phyloP scores from a whole-genome alignment of 2,113 vertebrate species.

The Crypturellus undulatus region DNA sequence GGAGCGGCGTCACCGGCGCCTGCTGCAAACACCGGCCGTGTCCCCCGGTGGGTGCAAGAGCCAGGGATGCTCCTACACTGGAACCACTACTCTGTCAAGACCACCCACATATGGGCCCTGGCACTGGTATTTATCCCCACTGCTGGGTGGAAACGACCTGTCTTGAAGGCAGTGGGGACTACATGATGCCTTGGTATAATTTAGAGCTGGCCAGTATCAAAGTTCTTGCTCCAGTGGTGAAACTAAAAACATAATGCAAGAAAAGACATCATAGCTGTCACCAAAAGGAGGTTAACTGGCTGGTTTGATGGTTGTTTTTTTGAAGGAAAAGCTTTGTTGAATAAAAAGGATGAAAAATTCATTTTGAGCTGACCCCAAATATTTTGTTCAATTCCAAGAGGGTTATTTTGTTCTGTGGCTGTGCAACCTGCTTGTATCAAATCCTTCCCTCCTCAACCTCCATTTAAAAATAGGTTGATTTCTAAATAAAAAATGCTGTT shows the following conservation, averaged over 20 bases:
- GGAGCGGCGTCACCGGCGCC: too few species aligned
- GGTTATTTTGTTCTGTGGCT: neutral
- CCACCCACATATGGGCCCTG: too few species aligned
- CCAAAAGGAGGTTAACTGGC: slow-evolving; percentile 14
- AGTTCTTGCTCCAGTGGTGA: neutral
- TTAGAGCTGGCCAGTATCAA: neutral
- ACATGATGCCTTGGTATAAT: neutral
- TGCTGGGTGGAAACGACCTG: neutral
- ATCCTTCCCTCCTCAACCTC: neutral
- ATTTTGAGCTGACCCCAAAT: slow-evolving; percentile 16
- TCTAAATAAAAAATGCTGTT: slow-evolving; percentile 49
- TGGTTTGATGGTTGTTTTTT: neutral
- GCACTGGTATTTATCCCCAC: rapidly evolving
- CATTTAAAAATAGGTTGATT: slow-evolving; percentile 35
- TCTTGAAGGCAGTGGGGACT: neutral
- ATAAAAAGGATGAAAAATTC: slow-evolving; percentile 29
- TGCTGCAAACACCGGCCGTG: neutral
- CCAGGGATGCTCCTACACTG: neutral
- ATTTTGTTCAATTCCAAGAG: neutral
- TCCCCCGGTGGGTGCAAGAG: neutral
- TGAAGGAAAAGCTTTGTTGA: slow-evolving; percentile 38
- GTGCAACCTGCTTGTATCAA: neutral
- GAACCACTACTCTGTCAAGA: too few species aligned
- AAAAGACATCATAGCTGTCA: slow-evolving; percentile 17
- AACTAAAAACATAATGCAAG: neutral